These are phyloP conservation scores for Acrossocheilus fasciatus DNA, from an alignment of 2,797 vertebrate genomes.

Conservation along the genomic window DNA sequence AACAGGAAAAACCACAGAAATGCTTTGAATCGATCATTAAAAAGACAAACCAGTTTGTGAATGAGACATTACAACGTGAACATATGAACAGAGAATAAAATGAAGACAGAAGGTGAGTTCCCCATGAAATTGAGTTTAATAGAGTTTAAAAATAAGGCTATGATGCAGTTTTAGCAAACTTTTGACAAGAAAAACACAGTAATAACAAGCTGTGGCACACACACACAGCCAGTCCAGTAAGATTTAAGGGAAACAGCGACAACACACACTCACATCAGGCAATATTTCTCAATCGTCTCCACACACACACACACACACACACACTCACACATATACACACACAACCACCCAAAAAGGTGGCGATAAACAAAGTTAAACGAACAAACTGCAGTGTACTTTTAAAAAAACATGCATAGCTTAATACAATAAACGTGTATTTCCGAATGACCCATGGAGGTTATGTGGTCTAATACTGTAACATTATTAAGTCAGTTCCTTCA, in stretches of 20 bases:
- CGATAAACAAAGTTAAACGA: slow-evolving; percentile 68
- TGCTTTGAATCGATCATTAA: neutral
- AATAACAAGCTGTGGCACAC: slow-evolving; percentile 59
- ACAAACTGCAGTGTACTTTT: slow-evolving; percentile 69
- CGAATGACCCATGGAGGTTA: slow-evolving; percentile 59
- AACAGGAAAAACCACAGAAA: neutral
- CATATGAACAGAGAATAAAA: slow-evolving; percentile 12
- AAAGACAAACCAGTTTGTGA: neutral
- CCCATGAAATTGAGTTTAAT: slow-evolving; percentile 82
- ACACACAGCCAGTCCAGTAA: slow-evolving; percentile 60
- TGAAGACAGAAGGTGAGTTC: slow-evolving; percentile 31
- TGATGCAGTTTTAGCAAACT: slow-evolving; percentile 77
- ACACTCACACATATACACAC: slow-evolving; percentile 15
- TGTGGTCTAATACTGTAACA: slow-evolving; percentile 59
- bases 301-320: slow-evolving; percentile 2
- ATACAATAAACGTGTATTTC: slow-evolving; percentile 69
- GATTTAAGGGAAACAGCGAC: slow-evolving; percentile 52
- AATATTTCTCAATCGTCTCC: slow-evolving; percentile 46
- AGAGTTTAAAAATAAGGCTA: slow-evolving; percentile 84
- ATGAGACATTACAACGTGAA: neutral
- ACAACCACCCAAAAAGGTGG: slow-evolving; percentile 68
- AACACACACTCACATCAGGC: slow-evolving; percentile 38
- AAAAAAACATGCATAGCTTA: slow-evolving; percentile 81
- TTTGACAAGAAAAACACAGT: slow-evolving; percentile 65
- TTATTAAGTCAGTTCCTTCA: slow-evolving; percentile 71